Evolutionary conservation across 2,797 vertebrate species (phyloP).

Genomic region (Myoxocephalus aenaeus): DNA sequence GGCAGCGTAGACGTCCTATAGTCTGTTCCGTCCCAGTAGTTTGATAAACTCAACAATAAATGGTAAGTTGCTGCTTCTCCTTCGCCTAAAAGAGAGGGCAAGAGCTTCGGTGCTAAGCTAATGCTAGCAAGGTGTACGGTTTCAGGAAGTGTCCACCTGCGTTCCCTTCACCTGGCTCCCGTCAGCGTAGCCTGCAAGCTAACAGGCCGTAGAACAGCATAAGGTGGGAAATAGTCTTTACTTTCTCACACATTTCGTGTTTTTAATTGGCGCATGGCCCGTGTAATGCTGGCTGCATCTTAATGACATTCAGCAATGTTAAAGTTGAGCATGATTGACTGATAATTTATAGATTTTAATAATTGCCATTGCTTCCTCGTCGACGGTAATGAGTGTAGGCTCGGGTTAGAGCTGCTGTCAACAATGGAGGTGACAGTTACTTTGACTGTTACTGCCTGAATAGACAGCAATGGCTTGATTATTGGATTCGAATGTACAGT

Average conservation of each 20-base stretch:
- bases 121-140: conserved; percentile 67
- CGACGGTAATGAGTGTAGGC: background rate
- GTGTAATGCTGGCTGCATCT: background rate
- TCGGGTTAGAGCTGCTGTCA: conserved; percentile 15
- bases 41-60: conserved; percentile 6
- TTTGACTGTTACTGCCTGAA: background rate
- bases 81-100: background rate
- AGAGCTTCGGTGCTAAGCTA: conserved; percentile 28
- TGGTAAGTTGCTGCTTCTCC: conserved; percentile 58
- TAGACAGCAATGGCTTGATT: background rate
- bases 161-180: conserved; percentile 51
- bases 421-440: conserved; percentile 9
- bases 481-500: background rate
- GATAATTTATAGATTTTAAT: background rate
- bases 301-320: background rate
- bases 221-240: background rate
- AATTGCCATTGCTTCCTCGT: background rate
- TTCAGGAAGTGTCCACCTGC: conserved; percentile 77
- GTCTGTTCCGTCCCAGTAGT: background rate
- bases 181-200: conserved; percentile 21
- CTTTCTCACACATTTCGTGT: no score
- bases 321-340: background rate
- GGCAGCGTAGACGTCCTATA: background rate
- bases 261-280: background rate
- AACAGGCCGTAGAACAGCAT: conserved; percentile 28